These are phyloP conservation scores for Dione juno DNA, from an alignment of 2,888 invertebrate genomes.

Conservation along the genomic window DNA sequence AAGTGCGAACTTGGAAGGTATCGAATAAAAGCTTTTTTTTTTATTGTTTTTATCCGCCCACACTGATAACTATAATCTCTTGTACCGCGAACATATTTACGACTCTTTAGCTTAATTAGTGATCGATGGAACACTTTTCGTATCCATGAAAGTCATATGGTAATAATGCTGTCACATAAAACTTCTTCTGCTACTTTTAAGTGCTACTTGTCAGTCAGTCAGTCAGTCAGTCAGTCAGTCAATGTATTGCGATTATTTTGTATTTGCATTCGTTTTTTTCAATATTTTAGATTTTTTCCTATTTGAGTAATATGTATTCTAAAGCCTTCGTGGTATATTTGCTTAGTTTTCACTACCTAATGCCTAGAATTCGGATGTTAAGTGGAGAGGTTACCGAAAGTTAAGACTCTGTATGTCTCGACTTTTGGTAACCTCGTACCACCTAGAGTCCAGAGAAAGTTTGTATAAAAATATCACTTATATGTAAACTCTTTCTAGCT, in stretches of 20 bases:
- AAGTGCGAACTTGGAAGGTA: conserved; percentile 20
- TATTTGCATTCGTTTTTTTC: neutral
- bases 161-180: conserved; percentile 15
- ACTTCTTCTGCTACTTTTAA: neutral
- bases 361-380: too few relatives aligned
- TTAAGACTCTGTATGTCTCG: too few relatives aligned
- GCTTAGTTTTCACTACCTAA: too few relatives aligned
- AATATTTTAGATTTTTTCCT: neutral
- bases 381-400: too few relatives aligned
- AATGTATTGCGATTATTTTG: neutral
- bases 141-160: neutral
- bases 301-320: too few relatives aligned
- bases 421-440: too few relatives aligned
- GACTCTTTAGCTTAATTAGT: conserved; percentile 23
- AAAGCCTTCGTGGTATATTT: too few relatives aligned
- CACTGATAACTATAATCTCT: conserved; percentile 21
- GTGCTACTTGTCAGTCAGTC: neutral
- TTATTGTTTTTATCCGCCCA: conserved; percentile 19
- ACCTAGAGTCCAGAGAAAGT: too few relatives aligned
- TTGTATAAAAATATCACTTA: too few relatives aligned
- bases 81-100: conserved; percentile 1
- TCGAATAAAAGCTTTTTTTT: conserved; percentile 17
- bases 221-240: too few relatives aligned
- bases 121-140: neutral
- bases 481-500: too few relatives aligned